Conservation (phyloP, 2,113 vertebrate species). For the Seriola quinqueradiata region DNA sequence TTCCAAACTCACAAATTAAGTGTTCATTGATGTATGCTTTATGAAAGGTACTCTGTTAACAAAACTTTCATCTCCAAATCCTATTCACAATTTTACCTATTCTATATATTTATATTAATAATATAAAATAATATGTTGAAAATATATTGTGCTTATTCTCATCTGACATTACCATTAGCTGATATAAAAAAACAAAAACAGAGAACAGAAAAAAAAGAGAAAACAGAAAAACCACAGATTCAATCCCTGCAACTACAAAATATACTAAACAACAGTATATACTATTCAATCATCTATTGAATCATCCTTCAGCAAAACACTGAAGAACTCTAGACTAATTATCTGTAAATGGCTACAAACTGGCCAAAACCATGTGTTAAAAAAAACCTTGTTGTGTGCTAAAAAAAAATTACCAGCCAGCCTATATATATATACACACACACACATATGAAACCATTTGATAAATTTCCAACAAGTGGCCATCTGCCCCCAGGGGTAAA, state of each 20-base stretch:
- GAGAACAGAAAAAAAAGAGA: background rate
- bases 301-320: background rate
- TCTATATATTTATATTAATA: background rate
- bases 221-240: background rate
- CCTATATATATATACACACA: background rate
- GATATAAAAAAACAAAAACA: background rate
- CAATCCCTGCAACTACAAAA: background rate
- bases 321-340: background rate
- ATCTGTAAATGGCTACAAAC: background rate
- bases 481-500: slow-evolving; percentile 31
- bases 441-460: slow-evolving; percentile 17
- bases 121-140: background rate
- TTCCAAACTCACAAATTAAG: background rate
- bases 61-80: background rate
- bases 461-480: slow-evolving; percentile 19
- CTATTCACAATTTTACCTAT: background rate
- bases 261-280: background rate
- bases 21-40: background rate
- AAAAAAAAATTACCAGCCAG: slow-evolving; percentile 1
- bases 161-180: background rate
- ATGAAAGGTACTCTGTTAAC: background rate
- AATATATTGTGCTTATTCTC: background rate
- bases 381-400: slow-evolving; percentile 3
- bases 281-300: background rate
- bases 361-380: background rate